Evolutionary conservation across 1,140 invertebrate genomes (phyloP).

Genomic region (Trachymyrmex septentrionalis): DNA sequence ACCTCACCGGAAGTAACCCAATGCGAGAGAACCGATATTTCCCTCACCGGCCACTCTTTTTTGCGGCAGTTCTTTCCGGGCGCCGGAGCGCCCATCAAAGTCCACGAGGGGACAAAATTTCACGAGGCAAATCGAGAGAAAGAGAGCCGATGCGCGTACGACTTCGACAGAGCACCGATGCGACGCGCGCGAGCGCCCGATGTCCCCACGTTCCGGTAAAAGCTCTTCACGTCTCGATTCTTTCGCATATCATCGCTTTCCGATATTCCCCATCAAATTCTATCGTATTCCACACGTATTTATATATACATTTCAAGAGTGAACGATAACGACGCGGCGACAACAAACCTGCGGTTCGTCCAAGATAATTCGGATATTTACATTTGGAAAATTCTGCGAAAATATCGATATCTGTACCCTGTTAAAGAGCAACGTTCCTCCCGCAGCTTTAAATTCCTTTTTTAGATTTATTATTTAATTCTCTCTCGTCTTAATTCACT

Average conservation of each 20-base stretch:
- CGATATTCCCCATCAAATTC: constrained; percentile 55
- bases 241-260: constrained; percentile 60
- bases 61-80: constrained; percentile 42
- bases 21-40: constrained; percentile 53
- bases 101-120: constrained; percentile 45
- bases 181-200: constrained; percentile 15
- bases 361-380: constrained; percentile 22
- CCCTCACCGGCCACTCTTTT: constrained; percentile 37
- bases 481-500: neutral
- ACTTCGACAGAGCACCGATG: constrained; percentile 19
- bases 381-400: neutral
- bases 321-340: constrained; percentile 36
- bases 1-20: constrained; percentile 60
- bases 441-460: neutral
- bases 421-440: neutral
- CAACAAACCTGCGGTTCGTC: neutral
- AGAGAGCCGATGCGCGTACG: constrained; percentile 24
- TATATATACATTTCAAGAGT: constrained; percentile 34
- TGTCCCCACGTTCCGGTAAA: constrained; percentile 48
- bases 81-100: constrained; percentile 41
- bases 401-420: neutral
- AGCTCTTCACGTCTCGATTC: constrained; percentile 62
- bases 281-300: constrained; percentile 40
- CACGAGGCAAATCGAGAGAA: constrained; percentile 42
- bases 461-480: neutral